Percentiles rank a stretch among this genome's conserved stretches.
phyloP scores from a whole-genome alignment of 2,888 invertebrate genomes.

The Stramonita haemastoma region DNA sequence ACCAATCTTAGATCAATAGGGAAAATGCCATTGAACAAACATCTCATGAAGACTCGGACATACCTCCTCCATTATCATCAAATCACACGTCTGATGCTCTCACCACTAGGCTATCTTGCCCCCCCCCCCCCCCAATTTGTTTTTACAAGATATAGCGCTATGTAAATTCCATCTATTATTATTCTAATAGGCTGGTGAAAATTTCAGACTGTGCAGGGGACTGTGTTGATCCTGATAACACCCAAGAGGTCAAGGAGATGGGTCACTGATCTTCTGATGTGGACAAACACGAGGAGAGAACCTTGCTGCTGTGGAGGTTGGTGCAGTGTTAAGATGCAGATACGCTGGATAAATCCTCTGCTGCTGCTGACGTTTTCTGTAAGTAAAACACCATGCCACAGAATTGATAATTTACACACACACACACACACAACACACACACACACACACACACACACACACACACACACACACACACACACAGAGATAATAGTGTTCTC shows the following conservation, averaged over 20 bases:
- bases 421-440: neutral
- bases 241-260: too few relatives aligned
- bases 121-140: too few relatives aligned
- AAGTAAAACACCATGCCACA: neutral
- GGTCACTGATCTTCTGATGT: neutral
- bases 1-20: too few relatives aligned
- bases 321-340: neutral
- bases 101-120: too few relatives aligned
- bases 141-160: too few relatives aligned
- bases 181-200: neutral
- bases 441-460: neutral
- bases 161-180: too few relatives aligned
- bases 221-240: neutral
- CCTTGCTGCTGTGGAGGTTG: neutral
- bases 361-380: neutral
- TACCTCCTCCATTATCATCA: too few relatives aligned
- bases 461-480: constrained; percentile 18
- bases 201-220: neutral
- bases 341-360: neutral
- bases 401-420: neutral
- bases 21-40: too few relatives aligned
- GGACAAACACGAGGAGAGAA: neutral
- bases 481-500: neutral
- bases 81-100: too few relatives aligned
- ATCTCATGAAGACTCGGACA: too few relatives aligned